Evolutionary conservation across 1,140 invertebrate genomes (phyloP).

Genomic region (Plodia interpunctella): DNA sequence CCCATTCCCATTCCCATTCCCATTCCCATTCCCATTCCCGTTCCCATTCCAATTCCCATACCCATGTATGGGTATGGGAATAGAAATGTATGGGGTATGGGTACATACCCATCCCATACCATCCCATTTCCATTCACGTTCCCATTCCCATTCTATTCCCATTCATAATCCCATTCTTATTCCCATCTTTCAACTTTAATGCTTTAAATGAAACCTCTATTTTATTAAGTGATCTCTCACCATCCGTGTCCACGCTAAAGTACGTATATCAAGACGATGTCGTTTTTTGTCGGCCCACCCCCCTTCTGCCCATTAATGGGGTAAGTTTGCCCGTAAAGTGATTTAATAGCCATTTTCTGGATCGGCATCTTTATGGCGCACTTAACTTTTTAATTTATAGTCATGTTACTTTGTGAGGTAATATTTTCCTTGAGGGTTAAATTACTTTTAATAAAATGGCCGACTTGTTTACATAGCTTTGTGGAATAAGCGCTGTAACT

Average conservation of each 20-base stretch:
- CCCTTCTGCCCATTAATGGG: constrained; percentile 19
- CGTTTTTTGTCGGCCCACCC: constrained; percentile 7
- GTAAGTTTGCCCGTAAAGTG: constrained; percentile 25
- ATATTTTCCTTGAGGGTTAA: constrained; percentile 5
- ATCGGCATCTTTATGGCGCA: constrained; percentile 21
- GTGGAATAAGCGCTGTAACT: not conserved
- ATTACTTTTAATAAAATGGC: constrained; percentile 6
- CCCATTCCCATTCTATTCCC: too few relatives aligned
- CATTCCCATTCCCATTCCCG: too few relatives aligned
- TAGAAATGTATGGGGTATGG: too few relatives aligned
- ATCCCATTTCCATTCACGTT: too few relatives aligned
- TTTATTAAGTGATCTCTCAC: not conserved
- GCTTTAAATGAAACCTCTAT: too few relatives aligned
- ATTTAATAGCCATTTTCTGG: constrained; percentile 23
- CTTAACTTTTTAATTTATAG: constrained; percentile 30
- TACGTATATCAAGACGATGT: constrained; percentile 4
- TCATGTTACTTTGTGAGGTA: constrained; percentile 9
- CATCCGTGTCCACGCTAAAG: not conserved
- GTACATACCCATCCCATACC: too few relatives aligned
- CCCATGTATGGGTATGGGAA: too few relatives aligned
- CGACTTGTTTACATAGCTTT: not conserved
- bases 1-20: too few relatives aligned
- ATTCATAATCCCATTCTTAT: too few relatives aligned
- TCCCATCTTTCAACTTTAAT: too few relatives aligned
- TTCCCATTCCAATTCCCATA: too few relatives aligned